Evolutionary conservation across 2,797 vertebrate genomes (phyloP).

Genomic region (Scarus forsteni): DNA sequence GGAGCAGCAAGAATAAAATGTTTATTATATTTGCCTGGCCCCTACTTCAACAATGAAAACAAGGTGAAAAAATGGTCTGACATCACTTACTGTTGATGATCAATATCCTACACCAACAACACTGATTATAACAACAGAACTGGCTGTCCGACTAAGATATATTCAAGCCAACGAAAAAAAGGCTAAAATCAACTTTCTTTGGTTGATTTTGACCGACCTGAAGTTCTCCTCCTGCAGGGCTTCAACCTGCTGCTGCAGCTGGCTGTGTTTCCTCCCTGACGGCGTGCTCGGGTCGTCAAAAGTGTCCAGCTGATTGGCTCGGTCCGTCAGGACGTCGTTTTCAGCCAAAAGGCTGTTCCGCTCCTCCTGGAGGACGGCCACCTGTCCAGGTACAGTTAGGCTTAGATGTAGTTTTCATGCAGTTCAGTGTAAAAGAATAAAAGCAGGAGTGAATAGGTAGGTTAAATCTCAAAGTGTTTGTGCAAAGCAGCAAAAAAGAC

Average conservation of each 20-base stretch:
- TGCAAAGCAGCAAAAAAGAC: conserved; percentile 53
- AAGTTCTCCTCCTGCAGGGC: conserved; percentile 96
- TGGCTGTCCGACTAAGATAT: no score
- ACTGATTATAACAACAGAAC: no score
- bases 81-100: no score
- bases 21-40: no score
- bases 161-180: no score
- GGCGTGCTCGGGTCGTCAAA: conserved; percentile 92
- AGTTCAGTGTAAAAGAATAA: conserved; percentile 9
- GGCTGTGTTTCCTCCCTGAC: conserved; percentile 93
- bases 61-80: no score
- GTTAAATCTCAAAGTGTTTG: conserved; percentile 45
- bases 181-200: no score
- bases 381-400: conserved; percentile 77
- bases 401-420: conserved; percentile 9
- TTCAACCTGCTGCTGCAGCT: conserved; percentile 92
- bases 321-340: conserved; percentile 94
- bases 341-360: conserved; percentile 94
- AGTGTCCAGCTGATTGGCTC: conserved; percentile 93
- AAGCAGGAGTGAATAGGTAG: not conserved
- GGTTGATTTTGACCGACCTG: conserved; percentile 80
- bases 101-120: no score
- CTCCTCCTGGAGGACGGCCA: conserved; percentile 94
- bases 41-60: no score
- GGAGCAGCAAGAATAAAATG: no score